These are phyloP conservation scores for Argopecten irradians DNA, from an alignment of 1,140 invertebrate species.

Conservation along the genomic window DNA sequence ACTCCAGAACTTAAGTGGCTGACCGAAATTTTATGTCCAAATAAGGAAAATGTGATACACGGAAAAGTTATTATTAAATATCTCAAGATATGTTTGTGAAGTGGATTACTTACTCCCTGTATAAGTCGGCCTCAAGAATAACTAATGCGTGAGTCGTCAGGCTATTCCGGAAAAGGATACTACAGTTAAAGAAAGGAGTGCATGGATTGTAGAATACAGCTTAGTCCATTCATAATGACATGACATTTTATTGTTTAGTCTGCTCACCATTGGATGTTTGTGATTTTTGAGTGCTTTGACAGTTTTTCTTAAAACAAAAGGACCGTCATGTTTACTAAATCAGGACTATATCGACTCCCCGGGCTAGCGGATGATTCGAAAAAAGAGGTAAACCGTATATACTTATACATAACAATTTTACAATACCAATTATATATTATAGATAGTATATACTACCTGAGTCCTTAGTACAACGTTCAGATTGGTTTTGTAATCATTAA, in stretches of 20 bases:
- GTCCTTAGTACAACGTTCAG: too few relatives aligned
- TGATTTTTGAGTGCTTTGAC: not conserved
- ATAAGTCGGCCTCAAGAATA: not conserved
- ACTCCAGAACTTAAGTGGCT: not conserved
- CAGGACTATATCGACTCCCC: not conserved
- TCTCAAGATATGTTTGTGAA: not conserved
- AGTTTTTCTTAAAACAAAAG: not conserved
- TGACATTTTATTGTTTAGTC: not conserved
- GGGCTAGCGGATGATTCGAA: not conserved
- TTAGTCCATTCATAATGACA: not conserved
- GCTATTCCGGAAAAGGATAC: not conserved
- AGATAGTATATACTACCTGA: too few relatives aligned
- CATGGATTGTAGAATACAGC: not conserved
- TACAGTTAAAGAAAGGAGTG: not conserved
- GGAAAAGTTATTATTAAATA: slow-evolving; percentile 16
- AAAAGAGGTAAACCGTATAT: not conserved
- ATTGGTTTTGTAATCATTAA: too few relatives aligned
- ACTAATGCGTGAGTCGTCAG: not conserved
- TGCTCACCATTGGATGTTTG: not conserved
- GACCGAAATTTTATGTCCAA: not conserved
- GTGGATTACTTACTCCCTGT: not conserved
- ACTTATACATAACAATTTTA: not conserved
- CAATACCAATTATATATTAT: too few relatives aligned
- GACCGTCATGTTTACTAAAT: not conserved
- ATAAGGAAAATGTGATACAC: not conserved